A percentile compares a stretch with the other conserved stretches of the same genome.
These are phyloP conservation scores for Microcebus tavaratra DNA, from an alignment of 2,113 vertebrate species.

Conservation along the genomic window DNA sequence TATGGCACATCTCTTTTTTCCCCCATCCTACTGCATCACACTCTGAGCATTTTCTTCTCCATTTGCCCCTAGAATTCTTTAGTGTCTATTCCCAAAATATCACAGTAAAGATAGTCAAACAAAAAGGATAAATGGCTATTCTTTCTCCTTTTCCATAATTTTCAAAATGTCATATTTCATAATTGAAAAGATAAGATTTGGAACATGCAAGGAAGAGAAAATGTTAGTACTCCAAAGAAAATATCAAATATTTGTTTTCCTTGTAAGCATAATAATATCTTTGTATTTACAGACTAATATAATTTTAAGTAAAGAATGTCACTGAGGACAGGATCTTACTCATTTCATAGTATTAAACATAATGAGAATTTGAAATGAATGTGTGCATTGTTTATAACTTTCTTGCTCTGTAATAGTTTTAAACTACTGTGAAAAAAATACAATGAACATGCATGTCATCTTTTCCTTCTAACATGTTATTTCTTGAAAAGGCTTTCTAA, in stretches of 20 bases:
- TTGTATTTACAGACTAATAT: not conserved
- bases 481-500: not conserved
- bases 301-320: not conserved
- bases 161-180: not conserved
- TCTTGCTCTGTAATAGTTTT: not conserved
- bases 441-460: not conserved
- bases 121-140: not conserved
- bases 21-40: accelerated
- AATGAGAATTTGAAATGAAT: not conserved
- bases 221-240: not conserved
- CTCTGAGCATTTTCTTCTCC: accelerated
- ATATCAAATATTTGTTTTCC: not conserved
- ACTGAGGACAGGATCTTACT: not conserved
- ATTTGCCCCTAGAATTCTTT: not conserved
- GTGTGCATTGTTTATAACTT: not conserved
- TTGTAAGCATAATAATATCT: not conserved
- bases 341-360: not conserved
- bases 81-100: not conserved
- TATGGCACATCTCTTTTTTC: too few species aligned
- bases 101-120: not conserved
- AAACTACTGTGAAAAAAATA: not conserved
- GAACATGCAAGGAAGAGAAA: not conserved
- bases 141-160: not conserved
- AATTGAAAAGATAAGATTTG: not conserved
- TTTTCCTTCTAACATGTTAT: not conserved